Evolutionary conservation across 2,113 vertebrate species (phyloP).

Genomic region (Salminus brasiliensis): DNA sequence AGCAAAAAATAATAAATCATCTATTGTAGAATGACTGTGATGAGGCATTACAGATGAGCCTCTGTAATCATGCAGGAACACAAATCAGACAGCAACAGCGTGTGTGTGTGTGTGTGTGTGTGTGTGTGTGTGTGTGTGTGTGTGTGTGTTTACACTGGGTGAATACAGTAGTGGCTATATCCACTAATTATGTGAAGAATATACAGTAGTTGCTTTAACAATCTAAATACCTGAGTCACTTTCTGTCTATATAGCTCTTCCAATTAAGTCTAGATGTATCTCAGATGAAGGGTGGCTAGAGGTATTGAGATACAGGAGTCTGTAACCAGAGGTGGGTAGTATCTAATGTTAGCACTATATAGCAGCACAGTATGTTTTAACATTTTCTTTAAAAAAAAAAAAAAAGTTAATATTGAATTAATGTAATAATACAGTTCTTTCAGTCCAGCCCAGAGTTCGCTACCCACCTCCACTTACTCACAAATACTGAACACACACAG

Average conservation of each 20-base stretch:
- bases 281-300: not conserved
- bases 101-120: not conserved
- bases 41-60: not conserved
- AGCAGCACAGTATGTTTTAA: no score
- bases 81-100: not conserved
- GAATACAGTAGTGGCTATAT: not conserved
- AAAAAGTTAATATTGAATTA: no score
- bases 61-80: not conserved
- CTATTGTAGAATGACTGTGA: not conserved
- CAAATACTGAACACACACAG: not conserved
- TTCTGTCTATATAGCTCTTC: not conserved
- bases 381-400: no score
- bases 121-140: not conserved
- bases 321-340: not conserved
- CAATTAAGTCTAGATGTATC: not conserved
- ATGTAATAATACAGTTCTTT: no score
- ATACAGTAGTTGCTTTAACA: not conserved
- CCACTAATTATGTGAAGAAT: not conserved
- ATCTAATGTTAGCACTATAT: not conserved
- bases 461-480: not conserved
- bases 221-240: slow-evolving; percentile 5
- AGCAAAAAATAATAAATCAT: not conserved
- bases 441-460: no score
- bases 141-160: not conserved
- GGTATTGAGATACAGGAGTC: not conserved